These are phyloP conservation scores for Fukomys damarensis DNA, from an alignment of 2,113 vertebrate genomes.

Conservation along the genomic window DNA sequence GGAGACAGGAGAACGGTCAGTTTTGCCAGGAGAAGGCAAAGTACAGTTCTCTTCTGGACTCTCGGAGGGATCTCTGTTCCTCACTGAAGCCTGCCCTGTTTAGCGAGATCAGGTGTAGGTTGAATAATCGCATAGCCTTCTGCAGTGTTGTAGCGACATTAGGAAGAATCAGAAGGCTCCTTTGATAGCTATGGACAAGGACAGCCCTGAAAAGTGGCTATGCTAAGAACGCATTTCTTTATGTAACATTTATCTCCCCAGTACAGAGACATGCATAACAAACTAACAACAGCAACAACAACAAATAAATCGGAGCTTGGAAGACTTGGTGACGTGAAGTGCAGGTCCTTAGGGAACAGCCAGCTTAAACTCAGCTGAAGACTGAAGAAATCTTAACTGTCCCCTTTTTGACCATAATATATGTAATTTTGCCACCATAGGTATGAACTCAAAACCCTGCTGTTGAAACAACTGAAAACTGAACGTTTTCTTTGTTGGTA, in stretches of 20 bases:
- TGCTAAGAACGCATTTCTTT: not conserved
- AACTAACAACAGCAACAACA: not conserved
- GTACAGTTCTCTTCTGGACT: not conserved
- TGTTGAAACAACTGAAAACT: not conserved
- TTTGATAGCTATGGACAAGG: not conserved
- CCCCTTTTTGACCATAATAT: too few relatives aligned
- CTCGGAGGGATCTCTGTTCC: not conserved
- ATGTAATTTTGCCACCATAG: not conserved
- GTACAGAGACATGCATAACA: not conserved
- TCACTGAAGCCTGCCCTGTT: not conserved
- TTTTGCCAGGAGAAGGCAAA: not conserved
- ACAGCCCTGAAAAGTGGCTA: not conserved
- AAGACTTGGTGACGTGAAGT: not conserved
- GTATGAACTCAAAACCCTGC: not conserved
- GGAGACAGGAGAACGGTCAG: not conserved
- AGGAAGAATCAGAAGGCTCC: not conserved
- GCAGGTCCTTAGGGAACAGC: too few relatives aligned
- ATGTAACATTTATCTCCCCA: not conserved
- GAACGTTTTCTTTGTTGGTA: too few relatives aligned
- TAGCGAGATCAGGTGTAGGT: not conserved
- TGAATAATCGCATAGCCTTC: not conserved
- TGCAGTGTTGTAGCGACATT: too few relatives aligned
- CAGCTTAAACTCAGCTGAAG: not conserved
- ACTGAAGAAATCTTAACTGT: not conserved
- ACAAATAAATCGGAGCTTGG: not conserved